Evolutionary conservation across 2,888 invertebrate species (phyloP), one percentile per base, ranked within the genome.

Genomic region (Brassicogethes aeneus): DNA sequence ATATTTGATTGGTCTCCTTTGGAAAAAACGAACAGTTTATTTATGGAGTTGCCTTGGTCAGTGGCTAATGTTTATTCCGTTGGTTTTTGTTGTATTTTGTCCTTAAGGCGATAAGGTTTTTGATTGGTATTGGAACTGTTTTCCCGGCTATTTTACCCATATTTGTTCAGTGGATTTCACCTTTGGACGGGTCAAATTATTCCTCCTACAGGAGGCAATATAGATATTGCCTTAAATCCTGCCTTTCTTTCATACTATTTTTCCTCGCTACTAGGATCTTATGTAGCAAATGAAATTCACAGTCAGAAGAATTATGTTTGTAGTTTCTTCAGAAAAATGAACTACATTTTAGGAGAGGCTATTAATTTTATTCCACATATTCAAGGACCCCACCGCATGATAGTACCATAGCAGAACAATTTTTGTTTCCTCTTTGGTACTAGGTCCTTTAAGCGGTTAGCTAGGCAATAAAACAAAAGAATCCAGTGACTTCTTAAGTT

Each of bases 151-250:
- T 32, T 5, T 12, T 32, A 10, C 10, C 32, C 12, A 8, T 42
- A n/a, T 38, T 32, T 13, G n/a, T 29, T 2, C 39, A 31, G 15
- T 42, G 42, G 42, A 34, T 39, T 1, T 14, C 42, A 12, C 17
- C 39, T 17, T 17, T 12, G 3, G 39, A 35, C n/a, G 35, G 17
- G 10, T 35, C 42, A 7, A 42, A 34, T 10, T 42, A 39, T 31
- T 35, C 37, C 37, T 39, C 42, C 2, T 32, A 42, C 14, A 14
- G 35, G 36, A 16, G 3, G 38, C 42, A 7, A 10, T 23, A 7
- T 23, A 23, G 23, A 10, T 23, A 10, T 23, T 7, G 23, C 23
- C 23, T 7, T 23, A 30, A 7, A 14, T 42, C n/a, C 36, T 34
- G 8, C 16, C 14, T 12, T 32, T 42, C 13, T n/a, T n/a, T n/a